Conservation (phyloP, 2,797 vertebrate species). For the Miichthys miiuy region DNA sequence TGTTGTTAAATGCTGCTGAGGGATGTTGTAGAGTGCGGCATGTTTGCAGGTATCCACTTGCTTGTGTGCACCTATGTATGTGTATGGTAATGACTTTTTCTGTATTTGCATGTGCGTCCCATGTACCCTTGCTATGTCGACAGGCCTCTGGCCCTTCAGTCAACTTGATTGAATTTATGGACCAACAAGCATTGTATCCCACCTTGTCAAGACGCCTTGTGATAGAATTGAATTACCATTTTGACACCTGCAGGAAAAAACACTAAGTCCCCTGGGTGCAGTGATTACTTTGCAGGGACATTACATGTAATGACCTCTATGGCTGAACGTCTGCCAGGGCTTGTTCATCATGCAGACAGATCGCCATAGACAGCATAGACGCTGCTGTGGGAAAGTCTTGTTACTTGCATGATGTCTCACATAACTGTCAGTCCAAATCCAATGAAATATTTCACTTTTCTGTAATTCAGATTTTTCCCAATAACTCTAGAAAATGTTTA, state of each 20-base stretch:
- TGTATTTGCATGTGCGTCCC: conserved; percentile 17
- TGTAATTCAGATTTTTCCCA: neutral
- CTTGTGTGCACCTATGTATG: neutral
- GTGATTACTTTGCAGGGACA: conserved; percentile 68
- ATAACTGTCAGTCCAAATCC: conserved; percentile 24
- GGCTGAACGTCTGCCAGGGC: conserved; percentile 57
- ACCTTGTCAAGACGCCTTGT: conserved; percentile 38
- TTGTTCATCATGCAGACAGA: conserved; percentile 52
- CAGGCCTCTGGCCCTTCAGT: conserved; percentile 24
- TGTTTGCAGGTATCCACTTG: conserved; percentile 9
- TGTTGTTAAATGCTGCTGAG: conserved; percentile 33
- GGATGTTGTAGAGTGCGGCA: neutral
- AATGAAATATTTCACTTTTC: conserved; percentile 10
- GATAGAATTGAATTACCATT: conserved; percentile 57
- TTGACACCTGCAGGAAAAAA: conserved; percentile 51
- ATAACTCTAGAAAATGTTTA: neutral
- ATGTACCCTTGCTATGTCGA: conserved; percentile 11
- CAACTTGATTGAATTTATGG: conserved; percentile 50
- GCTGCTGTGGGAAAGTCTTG: conserved; percentile 14
- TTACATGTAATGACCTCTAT: conserved; percentile 63
- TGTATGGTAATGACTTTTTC: conserved; percentile 12
- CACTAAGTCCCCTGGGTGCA: conserved; percentile 52
- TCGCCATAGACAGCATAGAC: conserved; percentile 1
- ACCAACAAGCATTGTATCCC: conserved; percentile 32
- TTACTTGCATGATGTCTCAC: neutral